Evolutionary conservation across 2,888 invertebrate genomes (phyloP), one percentile per base, ranked within the genome.

Genomic region (Amiota mariae): DNA sequence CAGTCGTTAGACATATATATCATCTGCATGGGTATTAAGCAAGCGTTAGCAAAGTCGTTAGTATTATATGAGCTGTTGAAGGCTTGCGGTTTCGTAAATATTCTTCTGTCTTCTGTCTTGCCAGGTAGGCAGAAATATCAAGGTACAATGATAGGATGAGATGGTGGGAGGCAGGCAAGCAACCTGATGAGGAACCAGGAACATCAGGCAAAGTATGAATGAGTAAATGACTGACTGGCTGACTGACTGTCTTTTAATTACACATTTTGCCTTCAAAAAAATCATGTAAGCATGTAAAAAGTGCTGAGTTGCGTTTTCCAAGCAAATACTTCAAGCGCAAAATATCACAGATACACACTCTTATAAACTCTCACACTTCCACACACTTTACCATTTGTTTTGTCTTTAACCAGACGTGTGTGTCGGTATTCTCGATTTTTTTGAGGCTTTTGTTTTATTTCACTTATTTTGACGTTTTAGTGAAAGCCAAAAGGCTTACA

Each of bases 401-500:
- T 64, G 57, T 51, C 82, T 72, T 74, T 76, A 76, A 75, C 77
- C 75, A 79, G 84, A 82, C 82, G 82, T 81, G 76, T 80, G 79
- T 82, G 81, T 82, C 6, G 36, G 36, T 61, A 77, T 73, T 74
- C 20, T 59, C 20, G 18, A 24, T 54, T 54, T 46, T 46, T 36
- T 36, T 36, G 36, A 36, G 36, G 18, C 59, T 68, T 63, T 75
- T 76, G 73, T 75, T 77, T 74, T 64, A 46, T 13, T 46, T 11
- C 13, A 8, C 12, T 59, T 59, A 15, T 59, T 57, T 11, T 36
- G 47, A 63, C 57, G 63, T 51, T 36, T 8, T 82, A 81, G 84
- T 82, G 82, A 84, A 82, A 81, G 80, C 79, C 82, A 85, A 85
- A 84, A 84, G 76, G 80, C 83, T 83, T 83, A 83, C 78, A 81